Base-by-base conservation (phyloP, 2,113 vertebrate species). In the Trichomycterus rosablanca region DNA sequence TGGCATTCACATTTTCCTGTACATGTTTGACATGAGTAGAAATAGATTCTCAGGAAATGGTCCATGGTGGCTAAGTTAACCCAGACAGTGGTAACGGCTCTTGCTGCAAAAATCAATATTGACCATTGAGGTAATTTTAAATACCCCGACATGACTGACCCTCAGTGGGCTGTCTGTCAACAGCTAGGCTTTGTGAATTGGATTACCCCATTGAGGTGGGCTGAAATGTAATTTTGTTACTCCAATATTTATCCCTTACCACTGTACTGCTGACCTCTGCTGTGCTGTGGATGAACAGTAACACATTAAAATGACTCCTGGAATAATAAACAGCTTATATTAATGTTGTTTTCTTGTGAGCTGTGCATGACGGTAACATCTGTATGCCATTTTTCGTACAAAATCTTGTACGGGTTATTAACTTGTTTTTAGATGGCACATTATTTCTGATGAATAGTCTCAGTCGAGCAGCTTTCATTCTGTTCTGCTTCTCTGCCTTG, bases 401-500 rank as follows among this genome's bases (percentile, higher is more conserved):
- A 14, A 42, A 26, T 24, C 7, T 24, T 26, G 10, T 23, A 10
- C n/a, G 12, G 4, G 22, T 40, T 40, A 34, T 52, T 54, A 23
- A 26, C 1, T 23, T 55, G 35, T 55, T 35, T 35, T 40, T 30
- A 59, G 58, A n/a, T n/a, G n/a, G n/a, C n/a, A n/a, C n/a, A n/a
- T n/a, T n/a, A n/a, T n/a, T n/a, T n/a, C n/a, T n/a, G n/a, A 58
- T 40, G 15, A 34, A 37, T 9, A 42, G 30, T 32, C 19, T 12
- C 15, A 54, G 46, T 46, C 52, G 39, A 46, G 46, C 26, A 59
- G 39, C 28, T 11, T 28, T 34, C 15, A 15, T 30, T 46, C 53
- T n/a, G 5, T 26, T 53, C 57, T 65, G 16, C 30, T 56, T 45
- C 75, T 56, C 59, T 75, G 78, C 73, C 83, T 81, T 88, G 86